These are phyloP conservation scores for Trissoscelio sp. DNA, from an alignment of 2,888 invertebrate species.

Conservation along the genomic window DNA sequence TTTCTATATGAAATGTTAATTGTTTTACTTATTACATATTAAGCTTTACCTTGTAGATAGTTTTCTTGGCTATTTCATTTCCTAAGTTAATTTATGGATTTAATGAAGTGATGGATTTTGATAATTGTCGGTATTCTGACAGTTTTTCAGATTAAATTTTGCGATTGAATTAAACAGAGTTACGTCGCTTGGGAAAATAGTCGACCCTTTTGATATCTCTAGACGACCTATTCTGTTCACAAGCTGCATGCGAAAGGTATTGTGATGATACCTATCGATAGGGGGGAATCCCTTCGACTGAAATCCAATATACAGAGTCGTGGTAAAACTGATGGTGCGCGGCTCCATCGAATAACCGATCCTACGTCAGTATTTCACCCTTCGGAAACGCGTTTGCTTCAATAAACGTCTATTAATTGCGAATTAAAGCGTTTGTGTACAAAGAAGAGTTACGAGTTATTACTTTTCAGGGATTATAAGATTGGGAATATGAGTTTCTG, in stretches of 20 bases:
- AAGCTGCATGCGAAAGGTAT: constrained; percentile 73
- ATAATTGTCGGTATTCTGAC: constrained; percentile 14
- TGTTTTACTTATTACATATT: too few species aligned
- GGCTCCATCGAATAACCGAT: constrained; percentile 46
- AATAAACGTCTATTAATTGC: constrained; percentile 74
- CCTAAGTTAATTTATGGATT: too few species aligned
- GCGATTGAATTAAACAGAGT: constrained; percentile 16
- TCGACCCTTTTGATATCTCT: constrained; percentile 29
- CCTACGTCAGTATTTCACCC: constrained; percentile 56
- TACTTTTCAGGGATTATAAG: constrained; percentile 28
- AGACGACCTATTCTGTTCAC: constrained; percentile 32
- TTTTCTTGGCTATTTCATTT: too few species aligned
- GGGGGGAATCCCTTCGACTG: constrained; percentile 75
- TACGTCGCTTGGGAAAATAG: constrained; percentile 24
- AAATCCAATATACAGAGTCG: constrained; percentile 79
- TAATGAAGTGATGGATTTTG: neutral
- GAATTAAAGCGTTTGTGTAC: constrained; percentile 73
- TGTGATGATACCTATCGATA: constrained; percentile 80
- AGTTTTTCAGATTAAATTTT: constrained; percentile 41
- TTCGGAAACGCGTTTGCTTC: constrained; percentile 71
- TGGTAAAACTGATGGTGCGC: constrained; percentile 70
- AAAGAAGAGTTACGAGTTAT: constrained; percentile 34
- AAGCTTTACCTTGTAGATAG: too few species aligned
- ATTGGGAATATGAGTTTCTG: constrained; percentile 10
- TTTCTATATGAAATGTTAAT: too few species aligned